Percentiles rank a stretch among this genome's conserved stretches.
Evolutionary conservation across 2,888 invertebrate genomes (phyloP).

Genomic region (Heteromurus nitidus): DNA sequence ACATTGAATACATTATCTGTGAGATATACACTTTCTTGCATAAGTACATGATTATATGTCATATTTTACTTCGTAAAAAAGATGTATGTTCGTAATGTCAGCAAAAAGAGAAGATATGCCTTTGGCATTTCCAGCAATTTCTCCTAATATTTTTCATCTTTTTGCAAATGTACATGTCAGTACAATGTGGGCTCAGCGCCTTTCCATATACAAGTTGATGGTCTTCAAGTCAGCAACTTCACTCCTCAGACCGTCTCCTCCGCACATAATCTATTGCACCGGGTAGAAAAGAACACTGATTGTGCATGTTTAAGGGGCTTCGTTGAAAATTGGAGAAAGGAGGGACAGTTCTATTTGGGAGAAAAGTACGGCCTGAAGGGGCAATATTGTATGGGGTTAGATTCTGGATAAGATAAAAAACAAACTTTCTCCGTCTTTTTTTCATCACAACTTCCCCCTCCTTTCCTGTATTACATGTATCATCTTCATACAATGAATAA

Average conservation of each 20-base stretch:
- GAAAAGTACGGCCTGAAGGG: constrained; percentile 32
- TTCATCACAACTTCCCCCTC: too few species aligned
- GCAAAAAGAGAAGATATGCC: constrained; percentile 15
- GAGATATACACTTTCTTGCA: background rate
- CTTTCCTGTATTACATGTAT: constrained; percentile 11
- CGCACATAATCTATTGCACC: too few species aligned
- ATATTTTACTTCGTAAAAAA: too few species aligned
- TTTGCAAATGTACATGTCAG: too few species aligned
- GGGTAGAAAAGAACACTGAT: background rate
- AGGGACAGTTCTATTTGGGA: constrained; percentile 15
- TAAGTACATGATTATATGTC: too few species aligned
- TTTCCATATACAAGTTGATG: too few species aligned
- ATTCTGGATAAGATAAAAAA: constrained; percentile 45
- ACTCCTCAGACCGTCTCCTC: too few species aligned
- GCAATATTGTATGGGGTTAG: constrained; percentile 35
- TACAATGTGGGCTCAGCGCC: too few species aligned
- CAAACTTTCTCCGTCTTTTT: constrained; percentile 2
- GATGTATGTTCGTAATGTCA: too few species aligned
- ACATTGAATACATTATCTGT: constrained; percentile 52
- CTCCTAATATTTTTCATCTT: constrained; percentile 51
- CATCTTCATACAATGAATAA: constrained; percentile 4
- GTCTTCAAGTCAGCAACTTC: too few species aligned
- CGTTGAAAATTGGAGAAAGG: constrained; percentile 22
- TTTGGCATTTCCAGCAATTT: constrained; percentile 50
- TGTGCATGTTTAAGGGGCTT: constrained; percentile 1